These are phyloP conservation scores for Craseonycteris thonglongyai DNA, from an alignment of 2,113 vertebrate species.

Conservation along the genomic window DNA sequence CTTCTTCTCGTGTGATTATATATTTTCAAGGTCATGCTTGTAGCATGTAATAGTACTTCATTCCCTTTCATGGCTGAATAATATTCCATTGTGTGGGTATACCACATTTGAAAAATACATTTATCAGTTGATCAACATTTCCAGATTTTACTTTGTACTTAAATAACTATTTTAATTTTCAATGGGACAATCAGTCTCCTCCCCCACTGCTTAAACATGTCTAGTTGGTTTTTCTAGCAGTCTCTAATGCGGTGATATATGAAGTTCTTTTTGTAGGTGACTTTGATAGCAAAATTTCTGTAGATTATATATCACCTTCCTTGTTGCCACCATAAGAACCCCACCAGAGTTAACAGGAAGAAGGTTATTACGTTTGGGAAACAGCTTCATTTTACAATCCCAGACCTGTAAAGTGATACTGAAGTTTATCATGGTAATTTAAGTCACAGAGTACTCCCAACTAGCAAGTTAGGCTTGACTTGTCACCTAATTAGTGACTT, in stretches of 20 bases:
- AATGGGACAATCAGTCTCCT: neutral
- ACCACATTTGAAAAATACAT: neutral
- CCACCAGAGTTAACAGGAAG: neutral
- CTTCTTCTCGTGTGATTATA: slow-evolving; percentile 90
- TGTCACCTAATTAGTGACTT: neutral
- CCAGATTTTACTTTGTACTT: neutral
- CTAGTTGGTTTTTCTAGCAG: neutral
- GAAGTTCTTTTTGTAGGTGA: neutral
- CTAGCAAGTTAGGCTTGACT: neutral
- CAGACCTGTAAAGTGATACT: neutral
- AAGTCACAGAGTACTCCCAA: neutral
- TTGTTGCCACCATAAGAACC: neutral
- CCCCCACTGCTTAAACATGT: neutral
- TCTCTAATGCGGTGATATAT: neutral
- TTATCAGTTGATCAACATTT: neutral
- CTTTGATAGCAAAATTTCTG: neutral
- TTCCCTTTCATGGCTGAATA: neutral
- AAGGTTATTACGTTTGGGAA: neutral
- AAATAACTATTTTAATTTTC: neutral
- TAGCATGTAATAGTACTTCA: neutral
- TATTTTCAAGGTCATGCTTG: neutral
- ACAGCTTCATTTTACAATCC: too few species aligned
- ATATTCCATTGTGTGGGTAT: neutral
- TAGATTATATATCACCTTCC: neutral
- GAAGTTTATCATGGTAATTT: neutral